These are phyloP conservation scores for Scolopax mira DNA, from an alignment of 2,113 vertebrate genomes.

Conservation along the genomic window DNA sequence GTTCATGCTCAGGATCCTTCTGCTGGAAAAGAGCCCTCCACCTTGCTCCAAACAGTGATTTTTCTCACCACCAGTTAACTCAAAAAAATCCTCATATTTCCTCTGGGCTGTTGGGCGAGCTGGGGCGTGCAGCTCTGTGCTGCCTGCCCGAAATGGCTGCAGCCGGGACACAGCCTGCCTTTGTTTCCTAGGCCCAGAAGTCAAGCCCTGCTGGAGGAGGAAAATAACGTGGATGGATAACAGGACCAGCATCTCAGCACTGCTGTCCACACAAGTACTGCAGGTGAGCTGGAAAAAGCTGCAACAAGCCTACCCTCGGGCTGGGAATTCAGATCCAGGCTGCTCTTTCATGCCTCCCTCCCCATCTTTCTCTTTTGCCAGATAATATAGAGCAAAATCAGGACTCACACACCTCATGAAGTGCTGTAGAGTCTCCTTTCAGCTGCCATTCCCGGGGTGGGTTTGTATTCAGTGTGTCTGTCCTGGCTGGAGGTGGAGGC, in stretches of 20 bases:
- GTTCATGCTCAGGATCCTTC: not conserved
- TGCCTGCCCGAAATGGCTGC: not conserved
- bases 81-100: not conserved
- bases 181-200: not conserved
- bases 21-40: not conserved
- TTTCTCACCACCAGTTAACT: not conserved
- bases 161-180: not conserved
- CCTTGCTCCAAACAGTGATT: not conserved
- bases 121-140: not conserved
- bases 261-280: not conserved
- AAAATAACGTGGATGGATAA: not conserved
- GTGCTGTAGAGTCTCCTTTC: not conserved
- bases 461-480: not conserved
- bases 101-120: not conserved
- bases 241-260: not conserved
- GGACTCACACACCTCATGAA: not conserved
- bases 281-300: not conserved
- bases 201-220: rapidly evolving
- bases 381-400: not conserved
- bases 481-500: constrained; percentile 25
- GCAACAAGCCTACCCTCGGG: not conserved
- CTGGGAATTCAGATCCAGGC: not conserved
- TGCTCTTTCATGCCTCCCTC: not conserved
- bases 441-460: not conserved
- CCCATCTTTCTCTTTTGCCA: not conserved